These are phyloP conservation scores for Enteromius afrohamiltoni DNA, from an alignment of 2,797 vertebrate genomes.

Conservation along the genomic window DNA sequence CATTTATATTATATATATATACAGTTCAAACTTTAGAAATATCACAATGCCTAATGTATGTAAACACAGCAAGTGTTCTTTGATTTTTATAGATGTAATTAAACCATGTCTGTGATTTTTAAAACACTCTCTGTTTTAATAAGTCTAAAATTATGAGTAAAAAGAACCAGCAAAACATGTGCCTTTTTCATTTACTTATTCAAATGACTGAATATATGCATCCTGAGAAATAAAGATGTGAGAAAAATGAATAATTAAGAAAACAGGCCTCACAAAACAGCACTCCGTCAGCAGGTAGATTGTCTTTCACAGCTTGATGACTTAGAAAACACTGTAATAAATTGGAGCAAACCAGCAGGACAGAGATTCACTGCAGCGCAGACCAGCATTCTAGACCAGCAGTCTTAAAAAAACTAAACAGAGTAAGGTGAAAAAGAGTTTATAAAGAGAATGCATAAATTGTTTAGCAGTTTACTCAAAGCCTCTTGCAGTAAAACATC, in stretches of 20 bases:
- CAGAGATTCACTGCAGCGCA: constrained; percentile 63
- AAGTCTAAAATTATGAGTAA: not conserved
- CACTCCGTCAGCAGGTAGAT: constrained; percentile 63
- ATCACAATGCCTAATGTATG: not conserved
- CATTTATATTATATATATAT: not conserved
- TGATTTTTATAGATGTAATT: not conserved
- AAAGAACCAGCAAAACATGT: not conserved
- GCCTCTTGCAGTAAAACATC: not conserved
- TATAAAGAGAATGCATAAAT: constrained; percentile 13
- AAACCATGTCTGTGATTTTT: not conserved
- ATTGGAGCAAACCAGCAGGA: constrained; percentile 55
- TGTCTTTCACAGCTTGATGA: constrained; percentile 77
- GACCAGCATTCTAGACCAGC: constrained; percentile 54
- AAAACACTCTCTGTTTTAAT: not conserved
- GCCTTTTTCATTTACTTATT: not conserved
- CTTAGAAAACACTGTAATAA: constrained; percentile 71
- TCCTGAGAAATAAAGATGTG: not conserved
- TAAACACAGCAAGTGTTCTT: not conserved
- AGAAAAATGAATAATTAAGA: constrained; percentile 24
- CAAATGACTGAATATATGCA: constrained; percentile 2
- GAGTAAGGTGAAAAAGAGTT: constrained; percentile 11
- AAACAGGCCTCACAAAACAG: constrained; percentile 55
- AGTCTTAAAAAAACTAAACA: constrained; percentile 51
- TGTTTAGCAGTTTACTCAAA: not conserved
- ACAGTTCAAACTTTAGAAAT: not conserved